A percentile compares a stretch with the other conserved stretches of the same genome.
These are phyloP conservation scores for Drosophila watanabei DNA, from an alignment of 1,140 invertebrate genomes.

Conservation along the genomic window DNA sequence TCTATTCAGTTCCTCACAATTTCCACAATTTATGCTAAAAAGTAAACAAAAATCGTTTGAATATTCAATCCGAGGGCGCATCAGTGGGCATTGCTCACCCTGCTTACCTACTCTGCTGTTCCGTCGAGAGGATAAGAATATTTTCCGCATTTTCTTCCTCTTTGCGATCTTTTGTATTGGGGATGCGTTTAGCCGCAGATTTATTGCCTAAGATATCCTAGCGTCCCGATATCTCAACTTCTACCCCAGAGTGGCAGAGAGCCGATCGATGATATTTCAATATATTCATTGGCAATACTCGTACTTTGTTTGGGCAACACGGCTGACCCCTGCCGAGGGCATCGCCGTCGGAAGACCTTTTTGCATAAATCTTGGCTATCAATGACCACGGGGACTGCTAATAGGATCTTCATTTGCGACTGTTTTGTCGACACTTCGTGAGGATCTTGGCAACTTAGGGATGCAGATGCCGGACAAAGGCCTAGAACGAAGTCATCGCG, in stretches of 20 bases:
- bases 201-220: conserved; percentile 51
- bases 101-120: conserved; percentile 12
- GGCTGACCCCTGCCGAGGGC: conserved; percentile 48
- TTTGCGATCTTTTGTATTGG: conserved; percentile 65
- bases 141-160: conserved; percentile 43
- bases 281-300: conserved; percentile 56
- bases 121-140: conserved; percentile 1
- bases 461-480: conserved; percentile 34
- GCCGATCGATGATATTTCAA: conserved; percentile 67
- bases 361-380: conserved; percentile 45
- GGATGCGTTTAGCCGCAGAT: conserved; percentile 52
- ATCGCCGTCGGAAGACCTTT: conserved; percentile 7
- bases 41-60: conserved; percentile 73
- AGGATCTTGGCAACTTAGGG: conserved; percentile 27
- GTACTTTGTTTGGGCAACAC: conserved; percentile 45
- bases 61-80: conserved; percentile 57
- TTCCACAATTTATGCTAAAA: conserved; percentile 74
- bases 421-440: conserved; percentile 49
- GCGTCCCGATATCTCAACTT: conserved; percentile 52
- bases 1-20: conserved; percentile 1
- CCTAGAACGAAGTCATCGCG: conserved; percentile 36
- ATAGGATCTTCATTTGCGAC: conserved; percentile 54
- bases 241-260: conserved; percentile 35
- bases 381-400: conserved; percentile 54
- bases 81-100: conserved; percentile 45